A percentile compares a stretch with the other conserved stretches of the same genome.
These are phyloP conservation scores for Lepeophtheirus nordmannii DNA, from an alignment of 2,888 invertebrate species.

Conservation along the genomic window DNA sequence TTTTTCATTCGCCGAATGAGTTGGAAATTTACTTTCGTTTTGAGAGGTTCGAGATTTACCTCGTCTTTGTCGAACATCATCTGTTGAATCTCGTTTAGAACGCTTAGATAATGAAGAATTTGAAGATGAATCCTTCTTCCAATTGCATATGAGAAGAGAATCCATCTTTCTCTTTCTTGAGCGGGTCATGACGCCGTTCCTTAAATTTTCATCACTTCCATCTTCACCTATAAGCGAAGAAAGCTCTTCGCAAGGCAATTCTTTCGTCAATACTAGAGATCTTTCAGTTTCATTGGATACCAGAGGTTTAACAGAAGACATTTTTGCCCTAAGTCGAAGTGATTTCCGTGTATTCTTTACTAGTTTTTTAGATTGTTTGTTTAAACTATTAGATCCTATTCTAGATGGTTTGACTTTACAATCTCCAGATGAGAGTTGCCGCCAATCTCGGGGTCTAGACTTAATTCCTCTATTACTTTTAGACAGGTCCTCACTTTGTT, in stretches of 20 bases:
- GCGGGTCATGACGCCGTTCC: background rate
- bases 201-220: background rate
- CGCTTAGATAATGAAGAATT: background rate
- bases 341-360: too few relatives aligned
- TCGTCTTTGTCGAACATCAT: background rate
- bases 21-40: background rate
- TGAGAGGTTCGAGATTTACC: constrained; percentile 5
- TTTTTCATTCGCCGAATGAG: background rate
- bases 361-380: too few relatives aligned
- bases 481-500: background rate
- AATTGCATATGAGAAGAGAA: background rate
- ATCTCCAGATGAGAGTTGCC: background rate
- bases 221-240: background rate
- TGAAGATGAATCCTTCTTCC: background rate
- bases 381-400: too few relatives aligned
- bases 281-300: too few relatives aligned
- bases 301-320: too few relatives aligned
- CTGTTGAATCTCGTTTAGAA: background rate
- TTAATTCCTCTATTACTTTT: background rate
- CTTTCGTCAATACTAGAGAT: too few relatives aligned
- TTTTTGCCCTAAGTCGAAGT: too few relatives aligned
- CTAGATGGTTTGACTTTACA: background rate
- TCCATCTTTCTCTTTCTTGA: background rate
- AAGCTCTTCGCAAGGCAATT: background rate
- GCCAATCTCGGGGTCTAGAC: background rate